phyloP scores from a whole-genome alignment of 2,113 vertebrate genomes.

The Limanda limanda region DNA sequence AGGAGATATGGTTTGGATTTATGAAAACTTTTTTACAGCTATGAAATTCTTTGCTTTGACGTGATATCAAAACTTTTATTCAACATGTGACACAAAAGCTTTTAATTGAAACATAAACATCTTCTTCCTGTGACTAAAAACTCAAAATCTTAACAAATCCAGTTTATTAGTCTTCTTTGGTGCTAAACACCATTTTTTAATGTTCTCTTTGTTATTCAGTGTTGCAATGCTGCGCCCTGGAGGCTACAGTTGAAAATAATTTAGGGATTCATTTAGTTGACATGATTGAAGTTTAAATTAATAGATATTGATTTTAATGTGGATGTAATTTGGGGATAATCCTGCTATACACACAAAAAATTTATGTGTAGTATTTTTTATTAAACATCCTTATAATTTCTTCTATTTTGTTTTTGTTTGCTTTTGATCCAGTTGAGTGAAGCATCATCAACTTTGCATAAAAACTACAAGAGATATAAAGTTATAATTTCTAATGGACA shows the following conservation, averaged over 20 bases:
- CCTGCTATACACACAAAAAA: too few relatives aligned
- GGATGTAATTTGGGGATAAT: too few relatives aligned
- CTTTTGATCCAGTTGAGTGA: neutral
- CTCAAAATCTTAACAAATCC: neutral
- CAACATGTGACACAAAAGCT: neutral
- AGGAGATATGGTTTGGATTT: neutral
- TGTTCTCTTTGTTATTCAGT: neutral
- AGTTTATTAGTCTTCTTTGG: too few relatives aligned
- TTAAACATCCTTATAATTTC: too few relatives aligned
- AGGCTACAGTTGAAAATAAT: neutral
- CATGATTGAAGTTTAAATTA: neutral
- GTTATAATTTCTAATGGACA: neutral
- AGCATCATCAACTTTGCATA: neutral
- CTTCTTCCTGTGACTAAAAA: neutral
- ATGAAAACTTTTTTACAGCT: too few relatives aligned
- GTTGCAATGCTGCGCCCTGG: conserved; percentile 38
- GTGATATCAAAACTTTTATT: too few relatives aligned
- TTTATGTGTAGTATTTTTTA: too few relatives aligned
- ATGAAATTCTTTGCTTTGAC: too few relatives aligned
- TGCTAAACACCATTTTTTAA: neutral
- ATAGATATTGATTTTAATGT: neutral
- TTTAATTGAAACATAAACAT: neutral
- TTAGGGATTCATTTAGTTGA: neutral
- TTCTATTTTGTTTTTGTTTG: too few relatives aligned
- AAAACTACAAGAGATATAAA: neutral